Base-by-base conservation (phyloP, 92 coral and sea anemone species). In the Muricea muricata region DNA sequence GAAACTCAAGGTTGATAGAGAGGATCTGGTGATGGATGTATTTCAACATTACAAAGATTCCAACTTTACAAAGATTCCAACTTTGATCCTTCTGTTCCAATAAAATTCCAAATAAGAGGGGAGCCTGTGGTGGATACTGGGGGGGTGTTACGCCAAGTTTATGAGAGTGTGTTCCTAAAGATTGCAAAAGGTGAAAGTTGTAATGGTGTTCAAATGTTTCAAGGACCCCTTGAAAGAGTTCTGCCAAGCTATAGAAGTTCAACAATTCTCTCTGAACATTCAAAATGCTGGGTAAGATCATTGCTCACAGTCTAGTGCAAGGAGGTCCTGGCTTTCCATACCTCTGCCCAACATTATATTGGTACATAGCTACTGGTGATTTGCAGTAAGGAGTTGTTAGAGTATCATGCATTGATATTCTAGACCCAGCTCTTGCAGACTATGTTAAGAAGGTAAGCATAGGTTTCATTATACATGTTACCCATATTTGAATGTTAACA, bases 251-350 rank as follows among this genome's bases (percentile, higher is more conserved):
- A 85, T 82, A 80, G 84, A 58, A 89, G 88, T 84, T 79, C 76
- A 65, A 41, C 42, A 58, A 79, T 88, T 11, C 81, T 81, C 35
- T 66, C 82, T 23, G 41, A 65, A 65, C 37, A 15, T 86, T 80
- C 68, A 87, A 86, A 78, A 57, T 87, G 76, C 46, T 84, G 30
- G 90, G 93, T 18, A 79, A 86, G 63, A 86, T 89, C 66, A 85
- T 85, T 46, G 92, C 87, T 2, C 35, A 71, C 31, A 71, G 29
- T 78, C 32, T 56, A 40, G 50, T 78, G 13, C 83, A 78, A 78
- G 70, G 69, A 50, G 86, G 91, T 37, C 86, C 86, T 60, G 93
- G 91, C 24, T 84, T 91, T 46, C 93, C 89, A 37, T 83, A 77
- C 26, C 85, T 91, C 26, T 60, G 86, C 41, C 91, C 91, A 67